phyloP scores from a whole-genome alignment of 2,888 invertebrate species.

The Drosophila multiciliata region DNA sequence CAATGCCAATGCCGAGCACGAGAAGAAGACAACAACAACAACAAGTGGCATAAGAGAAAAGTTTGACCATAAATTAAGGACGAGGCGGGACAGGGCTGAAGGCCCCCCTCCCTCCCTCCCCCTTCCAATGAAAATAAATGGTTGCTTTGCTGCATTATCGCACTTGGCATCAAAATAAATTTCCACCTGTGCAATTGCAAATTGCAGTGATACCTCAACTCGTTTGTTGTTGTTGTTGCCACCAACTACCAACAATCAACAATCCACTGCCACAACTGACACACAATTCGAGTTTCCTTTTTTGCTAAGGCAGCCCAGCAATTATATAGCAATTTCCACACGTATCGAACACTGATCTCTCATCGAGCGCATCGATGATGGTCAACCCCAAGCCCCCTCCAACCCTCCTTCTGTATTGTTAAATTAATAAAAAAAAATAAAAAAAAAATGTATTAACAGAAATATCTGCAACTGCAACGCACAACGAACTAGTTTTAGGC shows the following conservation, averaged over 20 bases:
- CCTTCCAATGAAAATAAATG: slow-evolving; percentile 66
- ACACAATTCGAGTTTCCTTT: slow-evolving; percentile 69
- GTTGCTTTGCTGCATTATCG: slow-evolving; percentile 77
- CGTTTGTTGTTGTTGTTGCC: slow-evolving; percentile 22
- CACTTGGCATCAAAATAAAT: slow-evolving; percentile 80
- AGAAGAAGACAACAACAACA: slow-evolving; percentile 8
- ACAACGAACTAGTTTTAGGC: slow-evolving; percentile 37
- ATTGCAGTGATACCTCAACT: slow-evolving; percentile 73
- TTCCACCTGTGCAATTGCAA: slow-evolving; percentile 82
- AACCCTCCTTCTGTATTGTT: slow-evolving; percentile 10
- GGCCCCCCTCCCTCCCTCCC: slow-evolving; percentile 4
- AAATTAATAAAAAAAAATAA: slow-evolving; percentile 53
- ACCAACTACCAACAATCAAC: slow-evolving; percentile 2
- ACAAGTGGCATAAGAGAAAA: slow-evolving; percentile 33
- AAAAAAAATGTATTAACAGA: neutral
- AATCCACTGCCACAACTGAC: slow-evolving; percentile 42
- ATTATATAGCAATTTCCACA: slow-evolving; percentile 80
- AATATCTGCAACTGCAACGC: neutral
- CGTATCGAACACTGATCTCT: slow-evolving; percentile 78
- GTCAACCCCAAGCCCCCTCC: slow-evolving; percentile 1
- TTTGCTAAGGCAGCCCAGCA: slow-evolving; percentile 58
- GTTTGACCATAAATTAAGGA: slow-evolving; percentile 48
- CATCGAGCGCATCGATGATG: slow-evolving; percentile 47
- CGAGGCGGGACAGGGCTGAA: neutral
- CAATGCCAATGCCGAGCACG: slow-evolving; percentile 56